phyloP scores from a whole-genome alignment of 2,113 vertebrate genomes.

The Muscicapa adusta region DNA sequence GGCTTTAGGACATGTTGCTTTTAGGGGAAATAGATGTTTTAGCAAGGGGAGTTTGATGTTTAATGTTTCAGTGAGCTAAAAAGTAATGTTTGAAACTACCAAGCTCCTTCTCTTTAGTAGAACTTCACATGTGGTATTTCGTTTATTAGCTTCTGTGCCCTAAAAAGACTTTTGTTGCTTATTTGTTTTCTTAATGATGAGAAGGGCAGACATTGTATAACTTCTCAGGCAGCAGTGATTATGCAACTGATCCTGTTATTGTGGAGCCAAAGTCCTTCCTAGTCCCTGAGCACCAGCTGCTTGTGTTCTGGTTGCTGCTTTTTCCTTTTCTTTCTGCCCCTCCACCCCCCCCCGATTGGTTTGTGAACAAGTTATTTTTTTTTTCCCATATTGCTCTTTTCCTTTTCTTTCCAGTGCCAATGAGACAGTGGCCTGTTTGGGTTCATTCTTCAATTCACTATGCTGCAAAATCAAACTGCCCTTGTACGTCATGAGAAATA shows the following conservation, averaged over 20 bases:
- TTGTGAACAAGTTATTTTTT: background rate
- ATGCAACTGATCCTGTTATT: conserved; percentile 44
- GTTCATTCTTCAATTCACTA: background rate
- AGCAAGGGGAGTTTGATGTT: background rate
- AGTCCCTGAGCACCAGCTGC: conserved; percentile 34
- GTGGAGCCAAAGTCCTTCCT: background rate
- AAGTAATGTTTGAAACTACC: background rate
- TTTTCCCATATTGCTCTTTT: background rate
- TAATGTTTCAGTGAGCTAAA: background rate
- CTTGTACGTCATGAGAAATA: background rate
- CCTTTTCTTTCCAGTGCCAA: background rate
- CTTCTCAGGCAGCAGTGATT: background rate
- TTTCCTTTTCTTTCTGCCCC: background rate
- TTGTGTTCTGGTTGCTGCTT: background rate
- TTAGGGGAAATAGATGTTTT: background rate
- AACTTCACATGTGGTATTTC: background rate
- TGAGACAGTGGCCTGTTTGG: background rate
- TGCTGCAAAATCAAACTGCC: background rate
- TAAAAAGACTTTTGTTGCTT: background rate
- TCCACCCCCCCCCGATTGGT: rapidly evolving
- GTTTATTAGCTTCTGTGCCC: background rate
- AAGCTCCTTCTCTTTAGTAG: background rate
- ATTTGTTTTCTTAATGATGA: conserved; percentile 5
- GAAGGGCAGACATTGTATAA: conserved; percentile 14
- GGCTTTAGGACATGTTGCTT: background rate